Conservation (phyloP, 2,113 vertebrate species). For the Oncorhynchus gorbuscha region DNA sequence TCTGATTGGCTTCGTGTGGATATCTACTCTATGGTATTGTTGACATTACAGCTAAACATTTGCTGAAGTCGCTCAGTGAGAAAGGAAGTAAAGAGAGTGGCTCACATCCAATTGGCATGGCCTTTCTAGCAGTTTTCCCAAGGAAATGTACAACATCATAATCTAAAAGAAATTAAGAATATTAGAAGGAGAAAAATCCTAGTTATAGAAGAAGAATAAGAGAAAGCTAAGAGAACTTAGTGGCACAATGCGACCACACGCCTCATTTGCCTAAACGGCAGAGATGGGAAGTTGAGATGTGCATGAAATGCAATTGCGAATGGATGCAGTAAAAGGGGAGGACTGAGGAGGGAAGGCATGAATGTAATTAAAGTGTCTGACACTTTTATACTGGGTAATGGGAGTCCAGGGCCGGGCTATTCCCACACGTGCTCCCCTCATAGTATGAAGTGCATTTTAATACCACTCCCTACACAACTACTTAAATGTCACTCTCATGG, state of each 20-base stretch:
- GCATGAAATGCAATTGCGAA: conserved; percentile 66
- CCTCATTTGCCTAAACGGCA: conserved; percentile 42
- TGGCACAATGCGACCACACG: conserved; percentile 7
- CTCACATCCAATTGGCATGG: too few species aligned
- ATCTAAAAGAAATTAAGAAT: too few species aligned
- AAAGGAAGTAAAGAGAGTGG: too few species aligned
- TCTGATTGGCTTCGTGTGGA: background rate
- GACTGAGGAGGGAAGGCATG: conserved; percentile 61
- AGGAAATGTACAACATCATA: too few species aligned
- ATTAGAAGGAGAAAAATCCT: too few species aligned
- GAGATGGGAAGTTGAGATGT: conserved; percentile 51
- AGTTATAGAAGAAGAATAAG: too few species aligned
- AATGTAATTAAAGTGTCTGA: conserved; percentile 78
- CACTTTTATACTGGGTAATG: conserved; percentile 80
- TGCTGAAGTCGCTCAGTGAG: too few species aligned
- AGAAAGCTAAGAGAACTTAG: background rate
- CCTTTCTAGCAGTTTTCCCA: too few species aligned
- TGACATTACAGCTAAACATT: background rate
- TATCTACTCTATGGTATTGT: background rate
- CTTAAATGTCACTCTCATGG: conserved; percentile 93
- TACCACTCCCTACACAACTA: conserved; percentile 87
- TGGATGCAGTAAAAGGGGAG: conserved; percentile 67
- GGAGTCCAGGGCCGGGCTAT: conserved; percentile 79
- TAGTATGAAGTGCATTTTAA: conserved; percentile 88
- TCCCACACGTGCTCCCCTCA: conserved; percentile 82